Evolutionary conservation across 2,888 invertebrate species (phyloP).

Genomic region (Pollenia angustigena): DNA sequence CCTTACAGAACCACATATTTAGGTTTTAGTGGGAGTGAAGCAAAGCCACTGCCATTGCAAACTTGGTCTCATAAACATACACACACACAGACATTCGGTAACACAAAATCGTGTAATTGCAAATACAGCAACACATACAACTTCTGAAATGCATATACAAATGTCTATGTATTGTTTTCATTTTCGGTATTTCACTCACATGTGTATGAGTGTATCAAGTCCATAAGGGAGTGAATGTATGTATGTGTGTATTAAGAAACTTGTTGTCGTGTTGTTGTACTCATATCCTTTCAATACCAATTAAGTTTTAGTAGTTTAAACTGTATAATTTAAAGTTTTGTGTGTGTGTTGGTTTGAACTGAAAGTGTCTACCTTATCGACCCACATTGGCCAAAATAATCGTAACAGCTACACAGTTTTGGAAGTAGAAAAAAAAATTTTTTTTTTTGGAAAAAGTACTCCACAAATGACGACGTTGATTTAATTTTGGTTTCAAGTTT

Average conservation of each 20-base stretch:
- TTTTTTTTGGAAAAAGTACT: conserved; percentile 54
- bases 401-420: neutral
- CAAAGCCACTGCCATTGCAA: conserved; percentile 82
- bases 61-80: conserved; percentile 72
- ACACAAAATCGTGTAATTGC: conserved; percentile 50
- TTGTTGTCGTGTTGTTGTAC: conserved; percentile 1
- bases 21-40: conserved; percentile 84
- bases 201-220: conserved; percentile 15
- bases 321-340: conserved; percentile 6
- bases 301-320: conserved; percentile 5
- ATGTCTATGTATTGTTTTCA: conserved; percentile 53
- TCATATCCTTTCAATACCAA: conserved; percentile 6
- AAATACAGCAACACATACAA: conserved; percentile 22
- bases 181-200: conserved; percentile 39
- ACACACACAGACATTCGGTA: conserved; percentile 36
- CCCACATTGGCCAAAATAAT: conserved; percentile 69
- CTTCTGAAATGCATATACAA: conserved; percentile 24
- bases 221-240: neutral
- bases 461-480: conserved; percentile 71
- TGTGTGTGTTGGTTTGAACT: neutral
- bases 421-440: conserved; percentile 9
- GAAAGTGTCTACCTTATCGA: conserved; percentile 56
- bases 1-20: conserved; percentile 85
- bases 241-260: conserved; percentile 31
- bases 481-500: conserved; percentile 68